These are phyloP conservation scores for Dastarcus helophoroides DNA, from an alignment of 2,888 invertebrate species.

Conservation along the genomic window DNA sequence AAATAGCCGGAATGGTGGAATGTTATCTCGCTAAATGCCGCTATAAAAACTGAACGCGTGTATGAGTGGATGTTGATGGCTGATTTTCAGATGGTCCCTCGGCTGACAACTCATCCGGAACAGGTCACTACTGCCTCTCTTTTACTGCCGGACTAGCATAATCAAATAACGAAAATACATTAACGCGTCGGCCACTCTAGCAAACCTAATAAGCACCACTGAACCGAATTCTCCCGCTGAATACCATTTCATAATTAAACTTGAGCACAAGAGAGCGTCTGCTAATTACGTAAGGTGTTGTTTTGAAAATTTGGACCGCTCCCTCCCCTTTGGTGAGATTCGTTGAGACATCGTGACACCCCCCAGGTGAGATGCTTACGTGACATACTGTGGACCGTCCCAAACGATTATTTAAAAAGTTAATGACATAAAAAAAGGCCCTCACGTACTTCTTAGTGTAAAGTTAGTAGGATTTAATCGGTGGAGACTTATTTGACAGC, in stretches of 20 bases:
- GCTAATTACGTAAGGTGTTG: no score
- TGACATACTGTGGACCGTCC: no score
- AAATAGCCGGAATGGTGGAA: conserved; percentile 30
- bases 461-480: no score
- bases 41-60: conserved; percentile 27
- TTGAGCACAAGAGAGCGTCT: no score
- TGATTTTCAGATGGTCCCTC: conserved; percentile 11
- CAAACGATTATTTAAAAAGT: no score
- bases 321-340: no score
- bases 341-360: no score
- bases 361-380: no score
- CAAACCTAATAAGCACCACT: conserved; percentile 5
- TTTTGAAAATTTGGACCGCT: no score
- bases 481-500: no score
- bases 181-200: conserved; percentile 12
- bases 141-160: conserved; percentile 12
- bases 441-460: no score
- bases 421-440: no score
- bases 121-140: conserved; percentile 8
- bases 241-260: conserved; percentile 9
- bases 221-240: conserved; percentile 8
- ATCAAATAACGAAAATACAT: conserved; percentile 21
- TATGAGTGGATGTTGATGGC: conserved; percentile 15
- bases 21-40: conserved; percentile 30
- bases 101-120: conserved; percentile 8